Conservation (phyloP, 2,888 invertebrate genomes). For the Lottia scabra region DNA sequence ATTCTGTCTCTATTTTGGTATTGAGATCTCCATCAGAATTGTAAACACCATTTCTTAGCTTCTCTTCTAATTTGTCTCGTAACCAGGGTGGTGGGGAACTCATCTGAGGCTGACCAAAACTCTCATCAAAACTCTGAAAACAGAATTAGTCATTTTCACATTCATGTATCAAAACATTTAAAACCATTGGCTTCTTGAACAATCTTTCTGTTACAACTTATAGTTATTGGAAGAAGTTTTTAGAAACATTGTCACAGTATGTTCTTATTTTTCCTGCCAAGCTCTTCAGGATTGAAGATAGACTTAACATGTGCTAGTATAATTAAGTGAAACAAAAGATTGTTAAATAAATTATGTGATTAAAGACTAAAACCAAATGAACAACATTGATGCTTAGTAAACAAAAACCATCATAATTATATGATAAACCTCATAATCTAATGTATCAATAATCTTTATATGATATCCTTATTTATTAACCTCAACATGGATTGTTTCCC, state of each 20-base stretch:
- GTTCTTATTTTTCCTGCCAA: too few relatives aligned
- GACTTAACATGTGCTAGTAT: neutral
- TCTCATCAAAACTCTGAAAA: constrained; percentile 51
- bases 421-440: neutral
- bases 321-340: neutral
- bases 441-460: too few relatives aligned
- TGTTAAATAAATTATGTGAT: neutral
- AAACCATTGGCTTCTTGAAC: too few relatives aligned
- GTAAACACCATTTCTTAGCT: constrained; percentile 19
- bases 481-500: too few relatives aligned
- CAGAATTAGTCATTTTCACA: neutral
- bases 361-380: too few relatives aligned
- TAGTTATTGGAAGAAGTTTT: too few relatives aligned
- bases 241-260: too few relatives aligned
- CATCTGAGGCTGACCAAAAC: constrained; percentile 53
- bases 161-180: too few relatives aligned
- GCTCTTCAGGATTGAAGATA: neutral
- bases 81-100: constrained; percentile 65
- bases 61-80: constrained; percentile 39
- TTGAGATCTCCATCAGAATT: constrained; percentile 30
- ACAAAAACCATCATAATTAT: neutral
- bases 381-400: too few relatives aligned
- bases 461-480: too few relatives aligned
- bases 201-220: too few relatives aligned
- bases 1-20: constrained; percentile 61